A percentile compares a stretch with the other conserved stretches of the same genome.
Evolutionary conservation across 2,113 vertebrate genomes (phyloP).

Genomic region (Phalacrocorax carbo): DNA sequence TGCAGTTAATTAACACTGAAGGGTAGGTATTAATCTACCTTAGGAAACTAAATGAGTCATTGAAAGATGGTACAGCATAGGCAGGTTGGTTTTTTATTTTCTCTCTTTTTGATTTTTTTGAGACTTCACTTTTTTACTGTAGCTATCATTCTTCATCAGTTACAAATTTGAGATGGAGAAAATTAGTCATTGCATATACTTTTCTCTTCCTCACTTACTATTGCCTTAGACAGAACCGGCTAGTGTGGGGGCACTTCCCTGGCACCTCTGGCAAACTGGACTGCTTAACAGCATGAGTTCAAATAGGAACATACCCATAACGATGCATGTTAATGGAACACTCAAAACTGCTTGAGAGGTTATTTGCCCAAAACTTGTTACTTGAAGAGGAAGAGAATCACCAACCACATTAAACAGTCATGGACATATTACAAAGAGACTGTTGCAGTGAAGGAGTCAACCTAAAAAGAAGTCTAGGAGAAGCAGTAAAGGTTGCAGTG

Average conservation of each 20-base stretch:
- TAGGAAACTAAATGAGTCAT: neutral
- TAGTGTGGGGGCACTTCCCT: neutral
- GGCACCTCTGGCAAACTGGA: neutral
- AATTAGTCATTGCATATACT: neutral
- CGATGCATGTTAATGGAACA: fast-evolving
- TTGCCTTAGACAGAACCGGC: neutral
- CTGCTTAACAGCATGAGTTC: neutral
- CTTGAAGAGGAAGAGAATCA: neutral
- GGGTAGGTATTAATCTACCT: neutral
- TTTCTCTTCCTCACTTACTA: neutral
- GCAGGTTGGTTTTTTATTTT: neutral
- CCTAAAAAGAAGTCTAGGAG: neutral
- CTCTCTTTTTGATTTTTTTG: neutral
- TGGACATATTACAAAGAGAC: neutral
- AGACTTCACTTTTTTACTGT: neutral
- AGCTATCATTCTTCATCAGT: neutral
- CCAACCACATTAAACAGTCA: neutral
- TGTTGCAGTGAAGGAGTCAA: neutral
- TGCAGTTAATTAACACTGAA: neutral
- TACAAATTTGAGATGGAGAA: neutral
- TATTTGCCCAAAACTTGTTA: neutral
- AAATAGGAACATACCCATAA: neutral
- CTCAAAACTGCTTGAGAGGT: neutral
- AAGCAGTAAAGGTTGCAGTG: neutral
- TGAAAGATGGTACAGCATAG: neutral